Conservation (phyloP, 2,113 vertebrate species). For the Silurus asotus region DNA sequence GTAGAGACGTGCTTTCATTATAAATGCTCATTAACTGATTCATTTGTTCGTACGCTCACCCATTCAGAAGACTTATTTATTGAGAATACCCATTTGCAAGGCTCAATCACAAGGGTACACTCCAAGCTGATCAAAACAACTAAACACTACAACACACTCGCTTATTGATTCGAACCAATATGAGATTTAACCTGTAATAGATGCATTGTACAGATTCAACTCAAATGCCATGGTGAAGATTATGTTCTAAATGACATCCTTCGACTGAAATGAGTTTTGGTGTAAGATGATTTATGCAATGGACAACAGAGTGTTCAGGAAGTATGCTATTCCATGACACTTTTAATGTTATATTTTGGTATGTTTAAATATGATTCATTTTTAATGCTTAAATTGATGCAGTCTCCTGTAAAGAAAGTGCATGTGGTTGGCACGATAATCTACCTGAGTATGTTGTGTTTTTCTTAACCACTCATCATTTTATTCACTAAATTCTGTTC, state of each 20-base stretch:
- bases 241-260: neutral
- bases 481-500: neutral
- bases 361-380: neutral
- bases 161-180: neutral
- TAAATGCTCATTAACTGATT: neutral
- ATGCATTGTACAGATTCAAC: neutral
- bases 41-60: neutral
- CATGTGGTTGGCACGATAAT: neutral
- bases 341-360: neutral
- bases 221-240: neutral
- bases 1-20: constrained; percentile 3
- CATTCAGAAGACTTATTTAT: neutral
- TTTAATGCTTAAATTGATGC: neutral
- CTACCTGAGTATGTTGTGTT: neutral
- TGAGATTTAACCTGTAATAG: neutral
- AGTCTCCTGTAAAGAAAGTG: neutral
- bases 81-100: neutral
- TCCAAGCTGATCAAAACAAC: neutral
- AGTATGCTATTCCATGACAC: neutral
- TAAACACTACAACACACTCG: neutral
- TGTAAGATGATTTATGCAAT: neutral
- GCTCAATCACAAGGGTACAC: neutral
- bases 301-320: neutral
- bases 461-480: neutral
- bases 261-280: neutral